phyloP scores from a whole-genome alignment of 2,113 vertebrate species.

The Pyxicephalus adspersus region DNA sequence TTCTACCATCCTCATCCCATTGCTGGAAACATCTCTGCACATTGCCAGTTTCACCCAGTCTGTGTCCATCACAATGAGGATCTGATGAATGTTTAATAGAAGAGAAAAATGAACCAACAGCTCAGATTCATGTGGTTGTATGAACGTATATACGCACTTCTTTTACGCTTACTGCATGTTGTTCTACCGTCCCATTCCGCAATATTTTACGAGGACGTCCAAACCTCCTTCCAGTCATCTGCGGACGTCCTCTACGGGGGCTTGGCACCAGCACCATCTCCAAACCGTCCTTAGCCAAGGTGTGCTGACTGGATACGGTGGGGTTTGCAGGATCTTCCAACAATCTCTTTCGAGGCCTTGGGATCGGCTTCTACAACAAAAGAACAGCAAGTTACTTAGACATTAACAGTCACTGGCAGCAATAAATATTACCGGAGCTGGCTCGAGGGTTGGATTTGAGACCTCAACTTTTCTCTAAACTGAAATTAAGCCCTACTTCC shows the following conservation, averaged over 20 bases:
- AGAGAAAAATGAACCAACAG: too few relatives aligned
- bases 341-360: slow-evolving; percentile 36
- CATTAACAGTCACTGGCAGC: too few relatives aligned
- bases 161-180: slow-evolving; percentile 62
- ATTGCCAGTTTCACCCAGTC: too few relatives aligned
- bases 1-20: too few relatives aligned
- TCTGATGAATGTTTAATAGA: too few relatives aligned
- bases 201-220: slow-evolving; percentile 68
- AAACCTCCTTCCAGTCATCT: slow-evolving; percentile 60
- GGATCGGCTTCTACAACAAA: background rate
- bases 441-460: too few relatives aligned
- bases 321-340: slow-evolving; percentile 17
- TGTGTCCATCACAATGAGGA: too few relatives aligned
- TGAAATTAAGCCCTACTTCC: too few relatives aligned
- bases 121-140: too few relatives aligned
- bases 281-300: background rate
- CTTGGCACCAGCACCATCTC: background rate
- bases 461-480: too few relatives aligned
- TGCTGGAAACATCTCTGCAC: too few relatives aligned
- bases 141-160: background rate
- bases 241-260: background rate
- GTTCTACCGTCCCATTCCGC: slow-evolving; percentile 65
- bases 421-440: too few relatives aligned
- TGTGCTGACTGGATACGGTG: background rate
- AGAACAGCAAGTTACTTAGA: background rate